These are phyloP conservation scores for Drosophila fungiperda DNA, from an alignment of 2,888 invertebrate genomes.

Conservation along the genomic window DNA sequence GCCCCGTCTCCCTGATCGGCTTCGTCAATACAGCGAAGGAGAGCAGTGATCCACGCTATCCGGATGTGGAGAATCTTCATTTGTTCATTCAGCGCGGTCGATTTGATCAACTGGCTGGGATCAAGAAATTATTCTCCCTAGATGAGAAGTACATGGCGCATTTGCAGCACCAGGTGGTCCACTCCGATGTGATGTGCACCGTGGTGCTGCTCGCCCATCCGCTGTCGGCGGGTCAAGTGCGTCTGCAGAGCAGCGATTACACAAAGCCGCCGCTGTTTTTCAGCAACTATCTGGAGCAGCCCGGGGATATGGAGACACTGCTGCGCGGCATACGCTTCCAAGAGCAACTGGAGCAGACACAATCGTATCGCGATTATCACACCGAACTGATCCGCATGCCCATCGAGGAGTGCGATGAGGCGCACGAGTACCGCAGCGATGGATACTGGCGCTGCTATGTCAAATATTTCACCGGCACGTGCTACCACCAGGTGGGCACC, in stretches of 20 bases:
- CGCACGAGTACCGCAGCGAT: slow-evolving; percentile 59
- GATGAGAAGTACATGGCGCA: slow-evolving; percentile 37
- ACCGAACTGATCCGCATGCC: slow-evolving; percentile 69
- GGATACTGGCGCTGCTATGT: slow-evolving; percentile 89
- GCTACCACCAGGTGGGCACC: slow-evolving; percentile 90
- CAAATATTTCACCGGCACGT: slow-evolving; percentile 88
- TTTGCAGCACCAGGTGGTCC: slow-evolving; percentile 36
- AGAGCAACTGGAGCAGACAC: slow-evolving; percentile 83
- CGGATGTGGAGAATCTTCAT: slow-evolving; percentile 87
- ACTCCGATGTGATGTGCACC: slow-evolving; percentile 82
- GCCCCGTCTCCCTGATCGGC: slow-evolving; percentile 85
- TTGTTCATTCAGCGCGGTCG: slow-evolving; percentile 70
- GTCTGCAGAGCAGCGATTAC: slow-evolving; percentile 86
- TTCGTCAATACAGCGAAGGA: slow-evolving; percentile 86
- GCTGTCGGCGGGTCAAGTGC: slow-evolving; percentile 86
- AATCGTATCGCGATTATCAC: slow-evolving; percentile 83
- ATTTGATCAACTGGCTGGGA: slow-evolving; percentile 25
- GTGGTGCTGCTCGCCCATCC: slow-evolving; percentile 85
- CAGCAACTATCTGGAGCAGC: slow-evolving; percentile 88
- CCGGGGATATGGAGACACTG: slow-evolving; percentile 86
- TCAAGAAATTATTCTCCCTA: slow-evolving; percentile 41
- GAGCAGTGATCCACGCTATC: slow-evolving; percentile 85
- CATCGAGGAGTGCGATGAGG: slow-evolving; percentile 72
- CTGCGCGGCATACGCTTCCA: slow-evolving; percentile 85
- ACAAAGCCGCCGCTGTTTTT: slow-evolving; percentile 87